phyloP scores from a whole-genome alignment of 2,888 invertebrate species.

The Nemotelus nigrinus region DNA sequence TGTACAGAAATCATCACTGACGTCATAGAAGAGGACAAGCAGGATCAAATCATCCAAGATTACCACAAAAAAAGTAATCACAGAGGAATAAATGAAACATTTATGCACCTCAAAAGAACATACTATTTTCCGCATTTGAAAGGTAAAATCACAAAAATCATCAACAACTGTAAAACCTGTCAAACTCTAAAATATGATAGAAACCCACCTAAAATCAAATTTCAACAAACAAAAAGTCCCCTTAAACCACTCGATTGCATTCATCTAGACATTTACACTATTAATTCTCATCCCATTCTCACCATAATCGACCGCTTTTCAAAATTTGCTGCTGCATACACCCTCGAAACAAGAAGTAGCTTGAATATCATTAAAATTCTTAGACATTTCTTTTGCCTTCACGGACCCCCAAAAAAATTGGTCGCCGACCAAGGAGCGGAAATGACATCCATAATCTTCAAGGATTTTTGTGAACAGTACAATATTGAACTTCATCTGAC shows the following conservation, averaged over 20 bases:
- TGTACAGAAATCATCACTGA: conserved; percentile 50
- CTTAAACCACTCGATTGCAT: background rate
- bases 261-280: conserved; percentile 48
- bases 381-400: no score
- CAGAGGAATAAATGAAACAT: conserved; percentile 51
- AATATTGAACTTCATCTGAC: conserved; percentile 46
- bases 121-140: no score
- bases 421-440: conserved; percentile 30
- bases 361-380: no score
- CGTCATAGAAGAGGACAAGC: conserved; percentile 48
- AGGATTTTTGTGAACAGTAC: conserved; percentile 47
- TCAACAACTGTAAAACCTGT: conserved; percentile 49
- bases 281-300: conserved; percentile 49
- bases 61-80: conserved; percentile 51
- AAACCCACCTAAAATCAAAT: conserved; percentile 31
- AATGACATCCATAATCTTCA: conserved; percentile 50
- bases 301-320: conserved; percentile 33
- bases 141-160: no score
- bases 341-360: no score
- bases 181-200: conserved; percentile 48
- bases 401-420: conserved; percentile 25
- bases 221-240: conserved; percentile 1
- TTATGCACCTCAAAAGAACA: no score
- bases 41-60: conserved; percentile 50
- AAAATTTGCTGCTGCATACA: no score